Evolutionary conservation across 2,888 invertebrate genomes (phyloP), one percentile per base, ranked within the genome.

Genomic region (Xylota sylvarum): DNA sequence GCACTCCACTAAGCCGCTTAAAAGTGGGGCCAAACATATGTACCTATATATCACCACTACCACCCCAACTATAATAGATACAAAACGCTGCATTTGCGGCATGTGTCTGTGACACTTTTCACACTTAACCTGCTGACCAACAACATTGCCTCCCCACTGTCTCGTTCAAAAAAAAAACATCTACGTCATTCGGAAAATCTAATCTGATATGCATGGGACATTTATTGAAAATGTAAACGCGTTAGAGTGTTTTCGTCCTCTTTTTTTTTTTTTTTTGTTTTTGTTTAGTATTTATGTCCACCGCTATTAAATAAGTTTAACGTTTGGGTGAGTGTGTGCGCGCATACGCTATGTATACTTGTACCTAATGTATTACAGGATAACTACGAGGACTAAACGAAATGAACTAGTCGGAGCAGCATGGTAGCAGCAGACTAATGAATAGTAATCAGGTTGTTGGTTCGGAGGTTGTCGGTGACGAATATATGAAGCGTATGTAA

Each of bases 161-260:
- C 55, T 17, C 23, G 6, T 37, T 40, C 12, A 58, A 46, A 65
- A 73, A 58, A 46, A 65, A 73, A 76, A 69, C 69, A 67, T 78
- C 23, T 52, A 55, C 46, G 78, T 70, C 69, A 78, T 70, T 60
- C 17, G 62, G 52, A 17, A 81, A 60, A 76, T 72, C 70, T 77
- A 81, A 81, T 85, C 85, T 65, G 60, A 72, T 81, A 80, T 73
- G 79, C 76, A 85, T 74, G 65, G 73, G 76, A 81, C 85, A 67
- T 81, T 81, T 85, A 85, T 85, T 85, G 85, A 85, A 85, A 77
- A 81, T 81, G 76, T 81, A 76, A 81, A 76, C 76, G 76, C 76
- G 65, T 72, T 35, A 56, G 55, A 43, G 58, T 37, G 70, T 76
- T 58, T 56, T 19, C 9, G 55, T 69, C 46, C 48, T 70, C 64